These are phyloP conservation scores for Climacteris rufus DNA, from an alignment of 2,113 vertebrate species.

Conservation along the genomic window DNA sequence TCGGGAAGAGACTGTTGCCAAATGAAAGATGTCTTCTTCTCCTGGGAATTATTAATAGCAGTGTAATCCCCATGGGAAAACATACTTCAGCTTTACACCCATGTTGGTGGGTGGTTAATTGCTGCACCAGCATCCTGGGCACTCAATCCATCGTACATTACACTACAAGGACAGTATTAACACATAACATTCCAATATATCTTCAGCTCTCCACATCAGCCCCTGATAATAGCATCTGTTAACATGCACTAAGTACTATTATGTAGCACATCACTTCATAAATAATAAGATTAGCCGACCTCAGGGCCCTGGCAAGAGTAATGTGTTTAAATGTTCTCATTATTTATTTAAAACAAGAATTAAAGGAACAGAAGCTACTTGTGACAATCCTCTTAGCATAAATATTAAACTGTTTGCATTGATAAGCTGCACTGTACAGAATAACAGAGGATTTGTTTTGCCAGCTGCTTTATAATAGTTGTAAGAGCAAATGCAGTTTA, in stretches of 20 bases:
- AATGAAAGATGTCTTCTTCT: conserved; percentile 58
- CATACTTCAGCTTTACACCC: conserved; percentile 86
- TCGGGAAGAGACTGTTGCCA: conserved; percentile 1
- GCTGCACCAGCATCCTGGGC: conserved; percentile 80
- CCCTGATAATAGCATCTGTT: conserved; percentile 99
- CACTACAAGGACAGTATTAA: conserved; percentile 84
- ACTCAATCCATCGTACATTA: conserved; percentile 89
- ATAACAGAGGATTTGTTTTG: conserved; percentile 57
- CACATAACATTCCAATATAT: conserved; percentile 94
- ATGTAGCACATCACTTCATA: conserved; percentile 99
- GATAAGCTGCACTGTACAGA: conserved; percentile 64
- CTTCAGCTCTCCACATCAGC: conserved; percentile 87
- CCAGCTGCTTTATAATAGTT: conserved; percentile 43
- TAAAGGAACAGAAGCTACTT: conserved; percentile 92
- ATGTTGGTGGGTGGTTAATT: conserved; percentile 87
- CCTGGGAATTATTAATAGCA: conserved; percentile 79
- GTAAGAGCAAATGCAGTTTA: conserved; percentile 22
- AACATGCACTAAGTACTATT: conserved; percentile 99
- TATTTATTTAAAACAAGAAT: conserved; percentile 99
- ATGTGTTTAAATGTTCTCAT: conserved; percentile 99
- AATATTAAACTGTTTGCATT: conserved; percentile 81
- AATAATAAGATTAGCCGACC: conserved; percentile 99
- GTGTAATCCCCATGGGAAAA: conserved; percentile 61
- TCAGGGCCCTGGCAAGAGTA: conserved; percentile 90
- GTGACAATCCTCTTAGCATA: conserved; percentile 87